Evolutionary conservation across 2,888 invertebrate species (phyloP).

Genomic region (Epirrhoe tristata): DNA sequence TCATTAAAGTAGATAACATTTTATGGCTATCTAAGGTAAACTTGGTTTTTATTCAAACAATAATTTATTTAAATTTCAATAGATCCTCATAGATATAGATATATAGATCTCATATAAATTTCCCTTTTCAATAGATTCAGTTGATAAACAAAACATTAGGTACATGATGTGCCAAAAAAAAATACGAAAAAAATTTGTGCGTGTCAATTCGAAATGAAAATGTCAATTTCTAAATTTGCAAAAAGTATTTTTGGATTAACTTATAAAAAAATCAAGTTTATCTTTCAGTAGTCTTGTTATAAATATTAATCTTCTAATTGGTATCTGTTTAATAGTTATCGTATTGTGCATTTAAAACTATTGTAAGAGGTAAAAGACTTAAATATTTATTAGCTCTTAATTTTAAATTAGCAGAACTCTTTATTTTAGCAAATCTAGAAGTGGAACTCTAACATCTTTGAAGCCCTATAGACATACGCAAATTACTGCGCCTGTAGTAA

Average conservation of each 20-base stretch:
- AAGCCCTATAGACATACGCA: too few species aligned
- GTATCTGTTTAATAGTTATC: conserved; percentile 37
- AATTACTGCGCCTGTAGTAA: too few species aligned
- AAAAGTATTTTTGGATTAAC: conserved; percentile 2
- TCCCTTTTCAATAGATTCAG: neutral
- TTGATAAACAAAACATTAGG: too few species aligned
- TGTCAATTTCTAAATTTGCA: neutral
- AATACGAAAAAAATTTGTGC: neutral
- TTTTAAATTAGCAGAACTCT: conserved; percentile 8
- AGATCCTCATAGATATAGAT: too few species aligned
- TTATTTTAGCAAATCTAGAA: neutral
- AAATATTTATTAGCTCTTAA: conserved; percentile 42
- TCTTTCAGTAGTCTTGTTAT: conserved; percentile 20
- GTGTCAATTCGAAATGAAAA: conserved; percentile 4
- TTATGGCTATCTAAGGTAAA: conserved; percentile 11
- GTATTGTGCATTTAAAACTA: conserved; percentile 37
- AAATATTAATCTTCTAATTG: conserved; percentile 33
- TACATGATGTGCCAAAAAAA: too few species aligned
- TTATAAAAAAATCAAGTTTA: conserved; percentile 23
- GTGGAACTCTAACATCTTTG: neutral
- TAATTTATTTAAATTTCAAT: too few species aligned
- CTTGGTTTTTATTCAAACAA: conserved; percentile 3
- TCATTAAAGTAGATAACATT: conserved; percentile 44
- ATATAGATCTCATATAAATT: too few species aligned
- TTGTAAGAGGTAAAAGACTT: conserved; percentile 47